Base-by-base conservation (phyloP, 2,888 invertebrate genomes). In the Ommatoiulus sabulosus region DNA sequence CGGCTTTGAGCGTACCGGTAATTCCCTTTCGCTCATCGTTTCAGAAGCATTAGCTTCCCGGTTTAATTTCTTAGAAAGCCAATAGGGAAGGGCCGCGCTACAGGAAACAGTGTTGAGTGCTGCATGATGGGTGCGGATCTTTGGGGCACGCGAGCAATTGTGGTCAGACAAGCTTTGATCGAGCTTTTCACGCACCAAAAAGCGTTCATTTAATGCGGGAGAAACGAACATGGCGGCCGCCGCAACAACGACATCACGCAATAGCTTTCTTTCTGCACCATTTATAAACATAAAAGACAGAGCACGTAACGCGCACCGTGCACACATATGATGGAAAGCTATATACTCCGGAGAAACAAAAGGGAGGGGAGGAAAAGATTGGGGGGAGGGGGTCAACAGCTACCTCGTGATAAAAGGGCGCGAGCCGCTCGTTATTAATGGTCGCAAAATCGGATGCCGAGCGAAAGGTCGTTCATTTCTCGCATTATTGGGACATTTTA, bases 401-500 rank as follows among this genome's bases (percentile, higher is more conserved):
- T 8, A 48, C 48, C 4, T 15, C 1, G 72, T n/a, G 20, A 20
- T n/a, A 20, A 63, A 63, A 63, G n/a, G 17, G 57, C 5, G n/a
- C 57, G n/a, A 63, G 72, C 8, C 20, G 72, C 20, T 72, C 20
- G 72, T 72, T 72, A 72, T 72, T 72, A 72, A 72, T 20, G 72
- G 20, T 52, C 10, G 52, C 6, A 52, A 52, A 52, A 52, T 52
- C 52, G 52, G 52, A 52, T 52, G 52, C 2, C 52, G 52, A 52
- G 52, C 52, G 72, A n/a, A 20, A 72, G n/a, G 20, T 72, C 72
- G 20, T 72, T 72, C 72, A 72, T 20, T 72, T 72, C 72, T 20
- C 72, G 72, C 72, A 72, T 72, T 72, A 72, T 72, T 72, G 20
- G 72, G 72, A 72, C 72, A 20, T 20, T 72, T 72, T 72, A 72